These are phyloP conservation scores for Melinaea menophilus DNA, from an alignment of 2,888 invertebrate genomes.

Conservation along the genomic window DNA sequence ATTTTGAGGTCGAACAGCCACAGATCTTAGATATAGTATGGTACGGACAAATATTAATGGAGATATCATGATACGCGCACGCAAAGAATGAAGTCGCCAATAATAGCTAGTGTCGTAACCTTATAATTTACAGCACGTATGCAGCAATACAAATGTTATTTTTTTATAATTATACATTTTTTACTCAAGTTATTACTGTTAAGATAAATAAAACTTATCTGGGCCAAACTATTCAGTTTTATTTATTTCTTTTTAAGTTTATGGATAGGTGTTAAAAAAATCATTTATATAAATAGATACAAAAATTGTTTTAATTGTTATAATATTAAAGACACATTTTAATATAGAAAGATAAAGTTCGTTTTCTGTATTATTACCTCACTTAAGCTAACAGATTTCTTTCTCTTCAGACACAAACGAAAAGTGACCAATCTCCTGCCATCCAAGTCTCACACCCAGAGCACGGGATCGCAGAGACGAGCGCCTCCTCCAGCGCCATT, in stretches of 20 bases:
- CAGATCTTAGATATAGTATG: conserved; percentile 36
- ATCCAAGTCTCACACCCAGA: conserved; percentile 81
- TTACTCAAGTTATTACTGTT: too few relatives aligned
- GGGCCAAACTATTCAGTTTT: too few relatives aligned
- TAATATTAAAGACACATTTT: too few relatives aligned
- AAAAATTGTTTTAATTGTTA: too few relatives aligned
- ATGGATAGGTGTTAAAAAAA: too few relatives aligned
- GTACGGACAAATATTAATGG: conserved; percentile 46
- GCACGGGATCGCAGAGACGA: conserved; percentile 69
- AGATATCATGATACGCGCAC: conserved; percentile 38
- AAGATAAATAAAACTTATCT: too few relatives aligned
- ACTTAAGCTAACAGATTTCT: background rate
- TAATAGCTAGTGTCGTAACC: conserved; percentile 27
- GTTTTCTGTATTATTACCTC: background rate
- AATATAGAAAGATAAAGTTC: too few relatives aligned
- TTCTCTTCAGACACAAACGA: conserved; percentile 86
- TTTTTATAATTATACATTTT: background rate
- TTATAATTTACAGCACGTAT: conserved; percentile 12
- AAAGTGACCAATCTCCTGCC: conserved; percentile 91
- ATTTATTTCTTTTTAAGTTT: too few relatives aligned
- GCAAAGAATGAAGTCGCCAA: conserved; percentile 17
- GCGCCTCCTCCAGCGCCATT: conserved; percentile 80
- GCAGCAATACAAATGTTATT: conserved; percentile 9
- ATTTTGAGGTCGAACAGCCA: conserved; percentile 34
- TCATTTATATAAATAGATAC: too few relatives aligned